phyloP scores from a whole-genome alignment of 2,888 invertebrate genomes.

The Teleiodes luculella region DNA sequence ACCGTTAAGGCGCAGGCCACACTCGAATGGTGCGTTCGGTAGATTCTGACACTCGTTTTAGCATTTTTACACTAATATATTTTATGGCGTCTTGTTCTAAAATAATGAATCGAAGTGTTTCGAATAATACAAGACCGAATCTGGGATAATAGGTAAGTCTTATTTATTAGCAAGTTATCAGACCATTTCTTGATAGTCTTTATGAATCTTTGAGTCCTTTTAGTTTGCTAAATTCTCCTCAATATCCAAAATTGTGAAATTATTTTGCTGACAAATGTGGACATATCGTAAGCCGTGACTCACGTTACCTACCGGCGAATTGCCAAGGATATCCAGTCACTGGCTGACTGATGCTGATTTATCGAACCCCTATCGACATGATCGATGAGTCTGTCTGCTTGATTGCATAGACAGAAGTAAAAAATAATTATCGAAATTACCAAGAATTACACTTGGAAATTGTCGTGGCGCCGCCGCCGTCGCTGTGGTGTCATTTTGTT shows the following conservation, averaged over 20 bases:
- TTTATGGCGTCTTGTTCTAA: no score
- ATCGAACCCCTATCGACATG: conserved; percentile 60
- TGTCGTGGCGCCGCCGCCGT: not conserved
- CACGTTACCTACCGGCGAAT: conserved; percentile 41
- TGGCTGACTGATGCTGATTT: conserved; percentile 62
- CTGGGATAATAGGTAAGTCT: no score
- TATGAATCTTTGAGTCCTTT: no score
- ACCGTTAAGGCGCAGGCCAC: conserved; percentile 40
- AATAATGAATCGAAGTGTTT: no score
- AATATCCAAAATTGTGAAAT: not conserved
- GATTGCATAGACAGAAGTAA: conserved; percentile 20
- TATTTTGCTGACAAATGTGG: not conserved
- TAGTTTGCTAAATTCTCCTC: not conserved
- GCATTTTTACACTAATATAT: no score
- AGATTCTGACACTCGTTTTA: no score
- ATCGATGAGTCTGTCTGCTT: conserved; percentile 61
- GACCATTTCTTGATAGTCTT: no score
- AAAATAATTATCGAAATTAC: conserved; percentile 11
- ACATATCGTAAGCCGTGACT: conserved; percentile 41
- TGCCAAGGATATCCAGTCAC: conserved; percentile 64
- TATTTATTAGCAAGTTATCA: no score
- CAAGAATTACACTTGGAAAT: conserved; percentile 6
- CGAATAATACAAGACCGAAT: no score
- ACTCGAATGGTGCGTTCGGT: not conserved
- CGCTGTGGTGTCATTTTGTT: not conserved